phyloP scores from a whole-genome alignment of 2,797 vertebrate genomes.

The Loriculus beryllinus region DNA sequence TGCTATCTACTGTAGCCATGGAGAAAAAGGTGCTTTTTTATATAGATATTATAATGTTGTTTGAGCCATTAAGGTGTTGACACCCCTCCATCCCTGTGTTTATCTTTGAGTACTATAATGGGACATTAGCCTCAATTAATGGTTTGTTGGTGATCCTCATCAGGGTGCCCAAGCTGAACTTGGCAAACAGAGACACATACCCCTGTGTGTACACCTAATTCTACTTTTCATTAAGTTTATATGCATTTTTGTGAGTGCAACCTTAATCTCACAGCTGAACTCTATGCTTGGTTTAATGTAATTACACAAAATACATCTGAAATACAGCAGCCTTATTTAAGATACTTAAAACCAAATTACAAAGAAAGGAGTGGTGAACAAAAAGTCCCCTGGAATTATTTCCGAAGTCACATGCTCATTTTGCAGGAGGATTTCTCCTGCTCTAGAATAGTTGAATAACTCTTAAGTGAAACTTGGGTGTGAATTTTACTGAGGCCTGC shows the following conservation, averaged over 20 bases:
- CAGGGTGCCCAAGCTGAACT: neutral
- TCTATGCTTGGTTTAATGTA: neutral
- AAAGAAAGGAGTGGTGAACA: neutral
- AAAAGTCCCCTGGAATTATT: neutral
- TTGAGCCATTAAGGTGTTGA: neutral
- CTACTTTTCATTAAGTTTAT: neutral
- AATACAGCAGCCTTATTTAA: neutral
- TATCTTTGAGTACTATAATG: neutral
- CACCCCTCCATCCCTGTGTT: neutral
- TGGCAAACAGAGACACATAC: neutral
- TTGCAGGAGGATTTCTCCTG: neutral
- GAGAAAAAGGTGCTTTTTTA: neutral
- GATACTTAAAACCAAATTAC: neutral
- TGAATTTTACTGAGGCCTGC: neutral
- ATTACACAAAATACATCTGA: neutral
- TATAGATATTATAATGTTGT: neutral
- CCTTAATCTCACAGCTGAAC: neutral
- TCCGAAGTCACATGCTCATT: neutral
- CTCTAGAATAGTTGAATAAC: neutral
- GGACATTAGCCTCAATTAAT: neutral
- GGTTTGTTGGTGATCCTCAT: neutral
- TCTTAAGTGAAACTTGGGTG: neutral
- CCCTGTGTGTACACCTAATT: neutral
- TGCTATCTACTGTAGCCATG: neutral
- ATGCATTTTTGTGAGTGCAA: neutral